Evolutionary conservation across 2,888 invertebrate genomes (phyloP).

Genomic region (Osedax frankpressi): DNA sequence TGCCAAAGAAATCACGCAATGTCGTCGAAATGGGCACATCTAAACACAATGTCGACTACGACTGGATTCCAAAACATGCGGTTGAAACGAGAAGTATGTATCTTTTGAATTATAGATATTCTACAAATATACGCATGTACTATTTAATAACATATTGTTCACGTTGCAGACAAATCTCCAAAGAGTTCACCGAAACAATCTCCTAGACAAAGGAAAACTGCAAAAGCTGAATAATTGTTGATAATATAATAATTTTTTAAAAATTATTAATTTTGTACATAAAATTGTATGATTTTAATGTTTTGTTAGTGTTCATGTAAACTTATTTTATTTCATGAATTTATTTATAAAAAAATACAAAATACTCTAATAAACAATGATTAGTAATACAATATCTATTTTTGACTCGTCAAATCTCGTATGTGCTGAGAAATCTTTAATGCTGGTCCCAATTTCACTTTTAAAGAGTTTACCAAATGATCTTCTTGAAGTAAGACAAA

Average conservation of each 20-base stretch:
- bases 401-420: conserved; percentile 26
- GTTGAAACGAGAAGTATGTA: conserved; percentile 28
- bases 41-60: conserved; percentile 78
- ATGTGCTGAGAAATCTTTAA: conserved; percentile 86
- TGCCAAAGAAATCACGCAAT: conserved; percentile 40
- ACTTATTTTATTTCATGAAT: not conserved
- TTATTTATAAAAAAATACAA: not conserved
- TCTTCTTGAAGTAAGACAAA: conserved; percentile 79
- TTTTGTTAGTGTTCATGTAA: not conserved
- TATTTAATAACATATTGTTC: not conserved
- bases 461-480: conserved; percentile 82
- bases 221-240: not conserved
- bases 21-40: conserved; percentile 74
- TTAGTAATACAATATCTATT: not conserved
- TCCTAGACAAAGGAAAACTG: conserved; percentile 14
- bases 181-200: conserved; percentile 37
- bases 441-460: conserved; percentile 87
- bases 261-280: no score
- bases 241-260: not conserved
- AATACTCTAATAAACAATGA: not conserved
- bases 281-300: not conserved
- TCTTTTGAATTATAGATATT: not conserved
- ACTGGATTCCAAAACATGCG: conserved; percentile 84
- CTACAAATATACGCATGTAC: not conserved
- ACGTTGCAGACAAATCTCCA: conserved; percentile 39